Percentiles rank a stretch among this genome's conserved stretches.
Evolutionary conservation across 2,797 vertebrate genomes (phyloP).

Genomic region (Sus cebifrons): DNA sequence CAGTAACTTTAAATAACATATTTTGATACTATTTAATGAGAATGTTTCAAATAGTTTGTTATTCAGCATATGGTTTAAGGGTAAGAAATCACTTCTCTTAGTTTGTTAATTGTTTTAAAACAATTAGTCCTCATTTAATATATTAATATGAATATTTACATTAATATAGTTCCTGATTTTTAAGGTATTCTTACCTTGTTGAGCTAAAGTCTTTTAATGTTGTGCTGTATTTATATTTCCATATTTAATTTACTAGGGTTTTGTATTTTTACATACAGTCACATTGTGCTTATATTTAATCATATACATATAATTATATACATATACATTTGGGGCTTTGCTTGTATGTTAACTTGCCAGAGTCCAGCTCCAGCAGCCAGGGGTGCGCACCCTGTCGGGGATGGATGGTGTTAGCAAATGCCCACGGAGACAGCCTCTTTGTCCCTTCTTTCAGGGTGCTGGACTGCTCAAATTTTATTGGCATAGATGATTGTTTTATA

Average conservation of each 20-base stretch:
- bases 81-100: neutral
- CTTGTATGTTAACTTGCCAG: neutral
- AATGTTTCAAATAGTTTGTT: slow-evolving; percentile 21
- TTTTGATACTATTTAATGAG: neutral
- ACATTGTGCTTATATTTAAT: neutral
- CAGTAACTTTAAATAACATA: neutral
- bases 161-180: neutral
- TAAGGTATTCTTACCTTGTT: neutral
- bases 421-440: too few relatives aligned
- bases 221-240: neutral
- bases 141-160: neutral
- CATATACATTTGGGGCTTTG: neutral
- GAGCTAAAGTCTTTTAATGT: neutral
- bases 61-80: neutral
- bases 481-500: too few relatives aligned
- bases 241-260: neutral
- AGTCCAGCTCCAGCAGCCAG: too few relatives aligned
- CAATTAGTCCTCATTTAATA: neutral
- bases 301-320: neutral
- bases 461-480: too few relatives aligned
- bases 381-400: too few relatives aligned
- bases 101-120: neutral
- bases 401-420: too few relatives aligned
- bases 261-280: neutral
- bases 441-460: too few relatives aligned